A percentile compares a stretch with the other conserved stretches of the same genome.
Evolutionary conservation across 2,797 vertebrate genomes (phyloP).

Genomic region (Bovichtus diacanthus): DNA sequence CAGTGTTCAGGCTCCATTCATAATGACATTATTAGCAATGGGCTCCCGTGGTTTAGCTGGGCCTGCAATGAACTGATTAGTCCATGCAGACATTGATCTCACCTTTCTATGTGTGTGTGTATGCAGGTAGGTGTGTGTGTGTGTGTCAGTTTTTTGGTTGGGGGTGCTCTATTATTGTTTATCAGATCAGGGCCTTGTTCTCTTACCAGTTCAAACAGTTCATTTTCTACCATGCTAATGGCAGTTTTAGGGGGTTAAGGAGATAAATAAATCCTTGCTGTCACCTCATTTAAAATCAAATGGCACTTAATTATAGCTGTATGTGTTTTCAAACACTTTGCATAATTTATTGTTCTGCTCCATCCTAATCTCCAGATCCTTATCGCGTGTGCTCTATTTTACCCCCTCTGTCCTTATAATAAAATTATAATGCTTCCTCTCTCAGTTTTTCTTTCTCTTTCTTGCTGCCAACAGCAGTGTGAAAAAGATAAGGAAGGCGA

Average conservation of each 20-base stretch:
- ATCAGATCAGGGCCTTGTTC: constrained; percentile 77
- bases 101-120: constrained; percentile 50
- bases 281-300: constrained; percentile 89
- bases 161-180: constrained; percentile 58
- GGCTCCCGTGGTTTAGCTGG: constrained; percentile 64
- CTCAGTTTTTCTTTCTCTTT: constrained; percentile 69
- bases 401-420: constrained; percentile 81
- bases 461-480: constrained; percentile 81
- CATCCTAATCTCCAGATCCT: constrained; percentile 85
- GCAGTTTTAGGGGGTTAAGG: constrained; percentile 81
- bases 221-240: constrained; percentile 82
- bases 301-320: constrained; percentile 88
- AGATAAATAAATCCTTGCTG: constrained; percentile 86
- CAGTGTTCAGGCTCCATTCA: constrained; percentile 53
- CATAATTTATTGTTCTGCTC: constrained; percentile 88
- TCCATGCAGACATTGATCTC: constrained; percentile 74
- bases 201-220: constrained; percentile 84
- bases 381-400: constrained; percentile 80
- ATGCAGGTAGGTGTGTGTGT: constrained; percentile 31
- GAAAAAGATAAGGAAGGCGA: constrained; percentile 80
- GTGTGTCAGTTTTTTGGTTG: constrained; percentile 32
- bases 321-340: constrained; percentile 89
- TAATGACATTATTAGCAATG: constrained; percentile 80
- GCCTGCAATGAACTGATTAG: constrained; percentile 82
- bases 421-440: constrained; percentile 83